Conservation (phyloP, 2,888 invertebrate genomes). For the Noctua janthina region DNA sequence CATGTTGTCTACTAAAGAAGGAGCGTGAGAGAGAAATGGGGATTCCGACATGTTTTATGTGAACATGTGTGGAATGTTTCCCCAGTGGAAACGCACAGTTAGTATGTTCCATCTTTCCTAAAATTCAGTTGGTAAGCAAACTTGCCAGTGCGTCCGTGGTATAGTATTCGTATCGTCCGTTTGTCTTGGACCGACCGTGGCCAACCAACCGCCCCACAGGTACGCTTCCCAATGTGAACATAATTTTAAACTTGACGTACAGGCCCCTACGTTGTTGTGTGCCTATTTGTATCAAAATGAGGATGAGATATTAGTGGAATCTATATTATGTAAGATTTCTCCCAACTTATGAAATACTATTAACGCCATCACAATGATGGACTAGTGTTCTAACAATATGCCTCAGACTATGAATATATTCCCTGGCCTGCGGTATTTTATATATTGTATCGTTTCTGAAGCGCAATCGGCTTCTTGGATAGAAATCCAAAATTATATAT, state of each 20-base stretch:
- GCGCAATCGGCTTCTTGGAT: slow-evolving; percentile 15
- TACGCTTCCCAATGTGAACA: background rate
- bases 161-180: slow-evolving; percentile 11
- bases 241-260: slow-evolving; percentile 15
- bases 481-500: slow-evolving; percentile 12
- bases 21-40: background rate
- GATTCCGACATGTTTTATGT: background rate
- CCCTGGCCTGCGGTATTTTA: slow-evolving; percentile 17
- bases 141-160: background rate
- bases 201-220: background rate
- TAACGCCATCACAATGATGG: slow-evolving; percentile 25
- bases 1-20: background rate
- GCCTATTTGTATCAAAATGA: slow-evolving; percentile 25
- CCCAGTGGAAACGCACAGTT: background rate
- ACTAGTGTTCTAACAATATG: slow-evolving; percentile 18
- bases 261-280: slow-evolving; percentile 14
- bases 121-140: slow-evolving; percentile 1
- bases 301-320: slow-evolving; percentile 15
- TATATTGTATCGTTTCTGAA: slow-evolving; percentile 27
- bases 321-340: slow-evolving; percentile 18
- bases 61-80: background rate
- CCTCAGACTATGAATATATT: slow-evolving; percentile 29
- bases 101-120: background rate
- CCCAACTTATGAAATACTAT: slow-evolving; percentile 41
- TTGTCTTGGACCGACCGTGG: slow-evolving; percentile 7